Conservation (phyloP, 1,140 invertebrate genomes). For the Nixonia krombeini region DNA sequence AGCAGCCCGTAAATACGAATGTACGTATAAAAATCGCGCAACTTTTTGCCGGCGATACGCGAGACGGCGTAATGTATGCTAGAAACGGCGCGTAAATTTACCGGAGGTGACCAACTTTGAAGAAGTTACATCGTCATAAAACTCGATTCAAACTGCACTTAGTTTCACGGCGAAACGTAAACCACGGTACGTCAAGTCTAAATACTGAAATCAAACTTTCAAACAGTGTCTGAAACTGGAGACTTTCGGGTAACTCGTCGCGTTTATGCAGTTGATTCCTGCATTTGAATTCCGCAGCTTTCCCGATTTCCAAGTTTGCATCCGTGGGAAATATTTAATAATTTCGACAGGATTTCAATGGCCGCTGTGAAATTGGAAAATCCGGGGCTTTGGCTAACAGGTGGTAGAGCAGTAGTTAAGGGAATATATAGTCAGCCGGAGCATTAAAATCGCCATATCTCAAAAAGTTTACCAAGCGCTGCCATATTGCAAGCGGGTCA, state of each 20-base stretch:
- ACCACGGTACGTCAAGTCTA: constrained; percentile 24
- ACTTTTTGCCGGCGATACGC: not conserved
- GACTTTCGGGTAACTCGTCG: constrained; percentile 24
- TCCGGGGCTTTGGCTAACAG: constrained; percentile 1
- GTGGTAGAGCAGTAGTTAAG: constrained; percentile 1
- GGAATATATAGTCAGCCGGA: not conserved
- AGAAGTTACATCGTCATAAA: constrained; percentile 33
- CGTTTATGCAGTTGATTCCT: constrained; percentile 14
- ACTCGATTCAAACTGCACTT: constrained; percentile 31
- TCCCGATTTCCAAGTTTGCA: too few species aligned
- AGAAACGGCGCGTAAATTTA: constrained; percentile 19
- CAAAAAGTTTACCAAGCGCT: not conserved
- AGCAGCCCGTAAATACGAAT: constrained; percentile 1
- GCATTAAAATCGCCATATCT: not conserved
- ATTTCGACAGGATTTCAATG: not conserved
- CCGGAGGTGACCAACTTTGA: constrained; percentile 27
- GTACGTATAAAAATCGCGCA: not conserved
- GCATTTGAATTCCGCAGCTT: constrained; percentile 22
- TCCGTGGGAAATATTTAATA: not conserved
- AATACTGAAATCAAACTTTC: constrained; percentile 34
- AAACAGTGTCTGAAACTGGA: constrained; percentile 21
- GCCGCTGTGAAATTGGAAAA: constrained; percentile 1
- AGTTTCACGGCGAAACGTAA: constrained; percentile 25
- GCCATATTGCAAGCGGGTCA: not conserved
- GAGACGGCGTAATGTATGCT: constrained; percentile 14